Evolutionary conservation across 2,797 vertebrate genomes (phyloP), one percentile per base, ranked within the genome.

Genomic region (Thunnus albacares): DNA sequence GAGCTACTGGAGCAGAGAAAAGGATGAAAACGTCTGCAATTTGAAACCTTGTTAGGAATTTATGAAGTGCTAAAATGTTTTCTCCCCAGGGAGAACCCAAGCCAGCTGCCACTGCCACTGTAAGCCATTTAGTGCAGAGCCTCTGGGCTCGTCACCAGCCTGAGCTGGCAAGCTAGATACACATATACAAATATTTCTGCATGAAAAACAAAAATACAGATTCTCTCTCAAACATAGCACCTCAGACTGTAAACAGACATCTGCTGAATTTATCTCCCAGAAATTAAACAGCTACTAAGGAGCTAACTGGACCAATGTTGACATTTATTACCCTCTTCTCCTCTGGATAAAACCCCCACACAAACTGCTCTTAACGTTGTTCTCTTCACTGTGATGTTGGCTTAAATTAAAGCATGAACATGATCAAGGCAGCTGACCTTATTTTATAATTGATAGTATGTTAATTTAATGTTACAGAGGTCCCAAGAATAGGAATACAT

Each of bases 31-130:
- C 86, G 56, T 94, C 94, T 95, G 96, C 96, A 96, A 97, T 98
- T 96, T 96, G 96, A 98, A 97, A 98, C 96, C 97, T 98, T 97
- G 96, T 99, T 98, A 98, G 97, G 96, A 98, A 98, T 99, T 97
- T 98, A 98, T 98, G 97, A 98, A 98, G 97, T 97, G 97, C 97
- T 99, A 98, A 99, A 98, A 97, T 97, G 97, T 96, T 97, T 96
- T 94, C 93, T 97, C 97, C 97, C 96, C 94, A 91, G 96, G 95
- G 97, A 97, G 93, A 93, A 95, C 87, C 90, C 94, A 90, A 91
- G 96, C 97, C 97, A 97, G 97, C 97, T 97, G 97, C 96, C 96
- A 92, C 95, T 92, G 91, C 81, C 90, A 92, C 93, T 89, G 94
- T 89, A 90, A 94, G 90, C 94, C 95, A 88, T 90, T 93, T 90